Conservation (phyloP, 2,888 invertebrate genomes). For the Psylliodes chrysocephalus region DNA sequence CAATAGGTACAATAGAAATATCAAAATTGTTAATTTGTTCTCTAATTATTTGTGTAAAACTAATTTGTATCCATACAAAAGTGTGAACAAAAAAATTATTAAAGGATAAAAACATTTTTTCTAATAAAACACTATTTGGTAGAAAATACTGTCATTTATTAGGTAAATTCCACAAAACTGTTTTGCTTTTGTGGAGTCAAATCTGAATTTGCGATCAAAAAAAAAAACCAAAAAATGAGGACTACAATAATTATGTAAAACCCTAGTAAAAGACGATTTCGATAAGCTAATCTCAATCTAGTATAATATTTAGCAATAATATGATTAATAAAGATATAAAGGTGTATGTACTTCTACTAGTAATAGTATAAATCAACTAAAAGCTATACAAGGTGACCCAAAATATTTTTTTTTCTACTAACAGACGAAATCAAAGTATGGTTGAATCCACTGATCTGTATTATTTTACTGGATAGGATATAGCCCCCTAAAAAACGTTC, state of each 20-base stretch:
- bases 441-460: no score
- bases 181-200: constrained; percentile 26
- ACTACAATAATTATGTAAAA: constrained; percentile 3
- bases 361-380: neutral
- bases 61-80: constrained; percentile 5
- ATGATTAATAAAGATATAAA: constrained; percentile 20
- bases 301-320: constrained; percentile 11
- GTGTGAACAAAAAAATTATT: constrained; percentile 12
- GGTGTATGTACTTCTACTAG: constrained; percentile 17
- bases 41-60: neutral
- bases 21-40: no score
- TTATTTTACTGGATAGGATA: no score
- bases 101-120: neutral
- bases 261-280: constrained; percentile 7
- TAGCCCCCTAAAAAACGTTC: no score
- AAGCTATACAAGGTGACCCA: neutral
- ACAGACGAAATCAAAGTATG: no score
- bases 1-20: no score
- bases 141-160: constrained; percentile 23
- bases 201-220: neutral
- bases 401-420: no score
- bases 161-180: constrained; percentile 21
- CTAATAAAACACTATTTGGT: constrained; percentile 3
- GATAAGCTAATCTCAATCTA: constrained; percentile 15
- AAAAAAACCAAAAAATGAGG: constrained; percentile 17